Conservation (phyloP, 23 tunicate species). For the Phallusia fumigata region DNA sequence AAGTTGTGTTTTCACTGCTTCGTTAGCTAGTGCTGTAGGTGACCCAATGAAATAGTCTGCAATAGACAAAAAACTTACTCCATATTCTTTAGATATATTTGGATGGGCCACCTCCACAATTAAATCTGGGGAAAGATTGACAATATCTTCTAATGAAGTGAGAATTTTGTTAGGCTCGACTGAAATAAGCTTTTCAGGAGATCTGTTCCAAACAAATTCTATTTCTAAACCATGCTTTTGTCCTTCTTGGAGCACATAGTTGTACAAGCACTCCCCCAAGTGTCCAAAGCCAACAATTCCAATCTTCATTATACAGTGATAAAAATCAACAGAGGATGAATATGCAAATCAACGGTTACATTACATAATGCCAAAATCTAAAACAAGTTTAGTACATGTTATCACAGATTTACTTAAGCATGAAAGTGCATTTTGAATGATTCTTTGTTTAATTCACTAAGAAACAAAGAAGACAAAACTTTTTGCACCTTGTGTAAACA, state of each 20-base stretch:
- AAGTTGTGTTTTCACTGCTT: conserved; percentile 31
- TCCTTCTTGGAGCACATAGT: conserved; percentile 36
- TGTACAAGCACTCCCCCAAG: conserved; percentile 52
- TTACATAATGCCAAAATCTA: no score
- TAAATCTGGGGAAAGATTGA: conserved; percentile 37
- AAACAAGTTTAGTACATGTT: no score
- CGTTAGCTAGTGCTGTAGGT: conserved; percentile 64
- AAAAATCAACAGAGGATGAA: no score
- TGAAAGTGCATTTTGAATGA: no score
- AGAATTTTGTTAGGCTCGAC: conserved; percentile 25
- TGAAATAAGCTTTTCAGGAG: conserved; percentile 30
- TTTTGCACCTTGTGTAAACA: no score
- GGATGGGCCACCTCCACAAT: conserved; percentile 98
- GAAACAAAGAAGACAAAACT: no score
- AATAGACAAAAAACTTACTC: conserved; percentile 47
- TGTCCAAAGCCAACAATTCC: conserved; percentile 80
- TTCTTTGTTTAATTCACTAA: no score
- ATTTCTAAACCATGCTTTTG: conserved; percentile 47
- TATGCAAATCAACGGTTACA: no score
- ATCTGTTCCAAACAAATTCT: conserved; percentile 86
- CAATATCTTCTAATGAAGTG: conserved; percentile 45
- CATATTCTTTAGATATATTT: conserved; percentile 44
- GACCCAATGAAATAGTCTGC: conserved; percentile 77
- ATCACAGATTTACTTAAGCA: no score
- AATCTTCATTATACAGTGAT: conserved; percentile 42